Evolutionary conservation across 1,140 invertebrate species (phyloP).

Genomic region (Pogonognathellus flavescens): DNA sequence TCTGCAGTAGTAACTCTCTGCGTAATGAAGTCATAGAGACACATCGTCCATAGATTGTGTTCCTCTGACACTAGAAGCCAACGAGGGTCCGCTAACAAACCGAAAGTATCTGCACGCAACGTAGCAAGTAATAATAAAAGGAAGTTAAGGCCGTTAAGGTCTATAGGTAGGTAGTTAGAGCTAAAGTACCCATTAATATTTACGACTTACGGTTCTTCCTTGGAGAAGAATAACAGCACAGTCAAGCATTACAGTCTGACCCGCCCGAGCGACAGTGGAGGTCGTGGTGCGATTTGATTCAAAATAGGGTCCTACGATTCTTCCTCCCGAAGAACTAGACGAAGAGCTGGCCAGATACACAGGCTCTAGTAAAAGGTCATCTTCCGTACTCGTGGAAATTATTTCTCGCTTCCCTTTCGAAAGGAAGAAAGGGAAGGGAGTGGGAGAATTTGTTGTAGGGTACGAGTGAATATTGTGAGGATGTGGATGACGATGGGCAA

Average conservation of each 20-base stretch:
- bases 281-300: slow-evolving; percentile 76
- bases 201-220: slow-evolving; percentile 72
- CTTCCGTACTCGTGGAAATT: slow-evolving; percentile 31
- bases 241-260: slow-evolving; percentile 72
- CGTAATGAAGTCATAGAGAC: neutral
- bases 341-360: slow-evolving; percentile 67
- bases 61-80: neutral
- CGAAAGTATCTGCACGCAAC: neutral
- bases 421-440: neutral
- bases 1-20: neutral
- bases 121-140: neutral
- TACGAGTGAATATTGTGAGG: slow-evolving; percentile 18
- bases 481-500: slow-evolving; percentile 26
- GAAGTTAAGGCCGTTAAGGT: slow-evolving; percentile 26
- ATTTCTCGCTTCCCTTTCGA: slow-evolving; percentile 3
- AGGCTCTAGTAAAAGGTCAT: slow-evolving; percentile 56
- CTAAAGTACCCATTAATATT: slow-evolving; percentile 25
- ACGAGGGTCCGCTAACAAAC: neutral
- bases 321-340: slow-evolving; percentile 55
- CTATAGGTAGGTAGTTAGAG: slow-evolving; percentile 14
- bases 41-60: neutral
- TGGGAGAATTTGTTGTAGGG: neutral
- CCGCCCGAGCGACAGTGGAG: slow-evolving; percentile 73
- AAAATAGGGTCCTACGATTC: slow-evolving; percentile 82
- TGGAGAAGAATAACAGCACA: slow-evolving; percentile 74